phyloP scores from a whole-genome alignment of 2,888 invertebrate species.

The Graphium colonna region DNA sequence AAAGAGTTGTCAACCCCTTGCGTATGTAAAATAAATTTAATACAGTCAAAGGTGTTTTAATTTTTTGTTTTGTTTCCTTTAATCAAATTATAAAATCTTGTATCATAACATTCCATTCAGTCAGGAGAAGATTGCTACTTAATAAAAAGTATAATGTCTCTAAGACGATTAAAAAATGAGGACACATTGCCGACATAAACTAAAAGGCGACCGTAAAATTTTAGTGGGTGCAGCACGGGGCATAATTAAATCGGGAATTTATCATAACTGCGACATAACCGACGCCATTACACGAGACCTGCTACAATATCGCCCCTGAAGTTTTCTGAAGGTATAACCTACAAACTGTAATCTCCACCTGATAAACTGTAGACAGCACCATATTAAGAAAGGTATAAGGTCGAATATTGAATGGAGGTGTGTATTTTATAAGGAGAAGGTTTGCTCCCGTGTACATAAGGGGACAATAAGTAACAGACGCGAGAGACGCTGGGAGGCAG shows the following conservation, averaged over 20 bases:
- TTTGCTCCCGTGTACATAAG: constrained; percentile 49
- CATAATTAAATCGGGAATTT: constrained; percentile 64
- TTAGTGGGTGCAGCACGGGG: constrained; percentile 35
- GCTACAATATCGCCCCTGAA: constrained; percentile 49
- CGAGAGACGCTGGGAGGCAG: constrained; percentile 61
- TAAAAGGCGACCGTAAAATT: constrained; percentile 21
- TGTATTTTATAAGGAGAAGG: constrained; percentile 7
- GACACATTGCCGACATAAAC: constrained; percentile 9
- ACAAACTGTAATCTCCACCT: constrained; percentile 19
- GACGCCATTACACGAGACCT: constrained; percentile 49
- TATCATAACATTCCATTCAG: no score
- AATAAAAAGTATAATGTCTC: no score
- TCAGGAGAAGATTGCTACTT: no score
- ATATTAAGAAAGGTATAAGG: constrained; percentile 14
- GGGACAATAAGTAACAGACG: constrained; percentile 70
- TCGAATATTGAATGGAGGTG: constrained; percentile 20
- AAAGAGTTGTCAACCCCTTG: no score
- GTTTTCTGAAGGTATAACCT: constrained; percentile 38
- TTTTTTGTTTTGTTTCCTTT: no score
- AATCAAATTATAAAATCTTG: no score
- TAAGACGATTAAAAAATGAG: not conserved
- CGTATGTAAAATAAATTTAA: no score
- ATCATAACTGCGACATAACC: constrained; percentile 63
- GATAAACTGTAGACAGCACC: constrained; percentile 5
- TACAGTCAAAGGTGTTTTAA: no score